Base-by-base conservation (phyloP, 2,888 invertebrate genomes). In the Elysia crispata region DNA sequence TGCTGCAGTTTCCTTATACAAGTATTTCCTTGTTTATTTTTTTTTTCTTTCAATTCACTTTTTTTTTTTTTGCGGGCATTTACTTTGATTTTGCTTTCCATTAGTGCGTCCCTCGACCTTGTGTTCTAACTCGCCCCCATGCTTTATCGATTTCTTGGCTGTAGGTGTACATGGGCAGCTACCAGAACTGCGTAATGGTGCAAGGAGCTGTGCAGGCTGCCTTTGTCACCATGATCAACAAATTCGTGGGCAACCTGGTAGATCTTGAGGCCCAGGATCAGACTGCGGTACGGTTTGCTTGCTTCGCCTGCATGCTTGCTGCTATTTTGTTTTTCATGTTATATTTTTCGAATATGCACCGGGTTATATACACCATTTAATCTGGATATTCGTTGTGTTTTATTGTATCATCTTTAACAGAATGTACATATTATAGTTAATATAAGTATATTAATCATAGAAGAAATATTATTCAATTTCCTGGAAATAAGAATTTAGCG, bases 171-270 rank as follows among this genome's bases (percentile, higher is more conserved):
- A 85, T 91, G 81, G 91, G 90, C 77, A 88, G 88, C 20, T 91
- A 88, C 83, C 84, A 83, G 80, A 85, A 83, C 79, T 87, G 87
- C 78, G 85, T 67, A 0, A 88, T 86, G 82, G 89, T 73, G 1
- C 94, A 96, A 83, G 97, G 97, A 0, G 97, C 97, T 0, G 96
- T 97, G 0, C 94, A 97, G 87, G 97, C 97, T 0, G 97, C 97
- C 0, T 96, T 97, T 11, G 96, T 97, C 78, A 97, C 97, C 91
- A 96, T 96, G 5, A 92, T 98, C 50, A 94, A 96, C 70, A 96
- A 97, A 0, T 97, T 97, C 91, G 86, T 89, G 67, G 90, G 90
- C 78, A 90, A 87, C 77, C 85, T 91, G 62, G 77, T 83, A 11
- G 82, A 84, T 72, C 79, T 84, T 57, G 83, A 85, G 74, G 80